Base-by-base conservation (phyloP, 1,140 invertebrate genomes). In the Mamestra configurata region DNA sequence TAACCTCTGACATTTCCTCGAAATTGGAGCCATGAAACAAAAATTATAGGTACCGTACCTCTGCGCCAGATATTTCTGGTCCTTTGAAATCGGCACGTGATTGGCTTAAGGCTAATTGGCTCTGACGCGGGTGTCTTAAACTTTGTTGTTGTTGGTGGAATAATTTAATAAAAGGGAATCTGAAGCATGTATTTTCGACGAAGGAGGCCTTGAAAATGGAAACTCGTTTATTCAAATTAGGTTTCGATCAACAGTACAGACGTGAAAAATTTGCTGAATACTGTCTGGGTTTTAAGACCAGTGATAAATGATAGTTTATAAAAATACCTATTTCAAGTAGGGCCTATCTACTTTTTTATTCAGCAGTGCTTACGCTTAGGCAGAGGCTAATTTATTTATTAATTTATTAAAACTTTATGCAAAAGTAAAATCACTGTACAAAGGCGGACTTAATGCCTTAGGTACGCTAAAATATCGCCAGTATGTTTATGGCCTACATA, bases 131-230 rank as follows among this genome's bases (percentile, higher is more conserved):
- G 57, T 18, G 27, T 3, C 37, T 40, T 15, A 31, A 37, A 61
- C 31, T 61, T 37, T 61, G n/a, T 40, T 22, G 59, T 64, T 64
- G 18, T 61, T 64, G 35, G 18, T 22, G 35, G 18, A 40, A 66
- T 40, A 20, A 40, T 66, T 66, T 66, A 66, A 66, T 66, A 1
- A 66, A 22, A 20, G 8, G 18, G 35, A 64, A 64, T 37, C n/a
- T 64, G 53, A 2, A 22, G 4, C 20, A 55, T 35, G 7, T 18
- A 40, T 10, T 10, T 37, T 20, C 35, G 15, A 35, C 6, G n/a
- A 37, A 24, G 22, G 1, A 57, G 22, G 10, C 22, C 8, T 59
- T 35, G 8, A 11, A n/a, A 2, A 49, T 49, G 13, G 43, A 49
- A 49, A n/a, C 43, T 49, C 15, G 6, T 49, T 49, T 49, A 49